Base-by-base conservation (phyloP, 2,888 invertebrate species). In the Ormyrus thymus region DNA sequence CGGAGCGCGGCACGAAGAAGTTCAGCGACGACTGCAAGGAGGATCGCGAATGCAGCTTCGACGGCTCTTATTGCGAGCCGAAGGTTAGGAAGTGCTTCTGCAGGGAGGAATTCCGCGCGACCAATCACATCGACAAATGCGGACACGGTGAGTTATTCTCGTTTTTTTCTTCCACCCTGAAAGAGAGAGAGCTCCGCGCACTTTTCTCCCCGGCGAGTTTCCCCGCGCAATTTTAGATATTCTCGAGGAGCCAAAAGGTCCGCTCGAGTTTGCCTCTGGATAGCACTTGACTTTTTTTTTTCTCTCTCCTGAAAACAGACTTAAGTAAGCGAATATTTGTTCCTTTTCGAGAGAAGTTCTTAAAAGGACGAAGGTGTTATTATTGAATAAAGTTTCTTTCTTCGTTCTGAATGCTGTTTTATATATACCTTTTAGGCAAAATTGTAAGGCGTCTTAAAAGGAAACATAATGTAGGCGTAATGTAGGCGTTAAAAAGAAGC, bases 91-190 rank as follows among this genome's bases (percentile, higher is more conserved):
- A 92, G 83, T 96, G 96, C 88, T 92, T 93, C 85, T 96, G 96
- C 89, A 92, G 92, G 81, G 93, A 94, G 46, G 95, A 95, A 84
- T 92, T 94, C 83, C 93, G 93, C 29, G 93, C 94, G 85, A 95
- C 95, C 87, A 96, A 96, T 91, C 96, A 96, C 89, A 91, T 96
- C 86, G 95, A 96, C 90, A 96, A 95, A 91, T 96, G 96, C 90
- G 96, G 96, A 85, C 94, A 93, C 92, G 93, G 96, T 96, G 90
- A 93, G 93, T 92, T 58, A n/a, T n/a, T n/a, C n/a, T n/a, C n/a
- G n/a, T 43, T 46, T 13, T 72, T 74, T 62, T 71, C 29, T 8
- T 4, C 11, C 15, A 29, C 29, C 29, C 29, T 3, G 29, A 29
- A 4, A 29, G 29, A 29, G 29, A 29, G 29, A 29, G 29, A 29